Evolutionary conservation across 2,797 vertebrate genomes (phyloP).

Genomic region (Sebastes nivosus): DNA sequence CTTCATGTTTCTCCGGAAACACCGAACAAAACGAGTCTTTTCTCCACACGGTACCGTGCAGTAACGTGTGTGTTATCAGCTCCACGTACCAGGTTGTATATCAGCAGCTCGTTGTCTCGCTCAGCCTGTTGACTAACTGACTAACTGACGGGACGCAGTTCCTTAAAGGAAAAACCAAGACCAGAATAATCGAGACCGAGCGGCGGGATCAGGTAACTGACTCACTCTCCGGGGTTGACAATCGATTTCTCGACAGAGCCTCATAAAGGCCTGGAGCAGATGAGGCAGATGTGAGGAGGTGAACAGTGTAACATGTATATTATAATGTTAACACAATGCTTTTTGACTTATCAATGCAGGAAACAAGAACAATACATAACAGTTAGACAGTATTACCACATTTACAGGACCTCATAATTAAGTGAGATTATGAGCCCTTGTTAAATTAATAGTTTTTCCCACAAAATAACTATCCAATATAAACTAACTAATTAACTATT

Average conservation of each 20-base stretch:
- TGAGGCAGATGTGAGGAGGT: constrained; percentile 49
- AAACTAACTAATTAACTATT: not conserved
- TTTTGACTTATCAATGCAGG: not conserved
- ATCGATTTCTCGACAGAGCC: constrained; percentile 28
- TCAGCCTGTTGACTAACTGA: constrained; percentile 76
- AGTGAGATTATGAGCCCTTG: too few species aligned
- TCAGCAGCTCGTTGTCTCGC: constrained; percentile 15
- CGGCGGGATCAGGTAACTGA: not conserved
- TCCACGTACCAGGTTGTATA: constrained; percentile 43
- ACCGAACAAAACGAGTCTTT: not conserved
- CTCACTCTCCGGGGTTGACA: not conserved
- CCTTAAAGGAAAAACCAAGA: constrained; percentile 65
- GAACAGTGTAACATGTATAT: constrained; percentile 52
- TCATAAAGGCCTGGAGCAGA: constrained; percentile 36
- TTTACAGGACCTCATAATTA: not conserved
- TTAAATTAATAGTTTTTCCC: not conserved
- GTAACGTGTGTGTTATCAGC: not conserved
- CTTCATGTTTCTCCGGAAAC: constrained; percentile 28
- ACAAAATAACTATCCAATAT: not conserved
- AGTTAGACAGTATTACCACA: not conserved
- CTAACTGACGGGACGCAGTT: constrained; percentile 66
- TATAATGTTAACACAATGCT: not conserved
- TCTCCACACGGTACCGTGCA: not conserved
- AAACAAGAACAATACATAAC: not conserved
- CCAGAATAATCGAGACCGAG: constrained; percentile 65